These are phyloP conservation scores for Dicrostonyx torquatus DNA, from an alignment of 2,797 vertebrate species.

Conservation along the genomic window DNA sequence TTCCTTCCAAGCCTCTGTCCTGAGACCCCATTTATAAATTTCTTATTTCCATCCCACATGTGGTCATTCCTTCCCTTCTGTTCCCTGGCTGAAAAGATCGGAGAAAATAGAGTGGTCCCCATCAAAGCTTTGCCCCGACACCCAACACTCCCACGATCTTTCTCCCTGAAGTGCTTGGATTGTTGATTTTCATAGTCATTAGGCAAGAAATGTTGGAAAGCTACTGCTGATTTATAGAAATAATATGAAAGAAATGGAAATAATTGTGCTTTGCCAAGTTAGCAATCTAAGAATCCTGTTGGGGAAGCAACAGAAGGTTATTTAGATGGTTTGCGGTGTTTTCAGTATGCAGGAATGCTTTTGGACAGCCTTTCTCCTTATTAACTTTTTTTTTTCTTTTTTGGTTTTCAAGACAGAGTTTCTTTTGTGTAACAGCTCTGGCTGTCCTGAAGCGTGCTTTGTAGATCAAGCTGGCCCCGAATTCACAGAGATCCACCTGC, in stretches of 20 bases:
- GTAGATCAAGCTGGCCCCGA: neutral
- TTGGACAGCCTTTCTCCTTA: slow-evolving; percentile 15
- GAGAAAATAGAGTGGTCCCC: neutral
- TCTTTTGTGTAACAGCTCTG: neutral
- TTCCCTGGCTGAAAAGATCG: neutral
- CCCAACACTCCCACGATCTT: neutral
- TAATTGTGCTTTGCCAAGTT: slow-evolving; percentile 69
- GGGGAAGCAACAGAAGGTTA: slow-evolving; percentile 58
- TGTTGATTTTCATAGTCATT: slow-evolving; percentile 73
- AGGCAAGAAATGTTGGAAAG: slow-evolving; percentile 68
- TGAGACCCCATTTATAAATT: neutral
- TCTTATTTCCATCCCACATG: neutral
- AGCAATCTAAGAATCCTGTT: slow-evolving; percentile 76
- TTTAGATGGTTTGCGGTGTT: slow-evolving; percentile 61
- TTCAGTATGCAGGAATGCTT: slow-evolving; percentile 57
- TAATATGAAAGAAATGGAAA: slow-evolving; percentile 69
- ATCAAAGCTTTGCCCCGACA: slow-evolving; percentile 42
- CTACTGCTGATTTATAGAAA: slow-evolving; percentile 61
- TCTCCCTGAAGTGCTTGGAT: neutral
- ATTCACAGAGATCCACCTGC: neutral
- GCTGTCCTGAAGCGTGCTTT: neutral
- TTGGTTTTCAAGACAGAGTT: neutral
- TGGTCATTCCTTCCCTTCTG: neutral
- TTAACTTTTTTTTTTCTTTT: neutral
- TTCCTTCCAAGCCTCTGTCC: neutral